Evolutionary conservation across 2,113 vertebrate genomes (phyloP).

Genomic region (Verasper variegatus): DNA sequence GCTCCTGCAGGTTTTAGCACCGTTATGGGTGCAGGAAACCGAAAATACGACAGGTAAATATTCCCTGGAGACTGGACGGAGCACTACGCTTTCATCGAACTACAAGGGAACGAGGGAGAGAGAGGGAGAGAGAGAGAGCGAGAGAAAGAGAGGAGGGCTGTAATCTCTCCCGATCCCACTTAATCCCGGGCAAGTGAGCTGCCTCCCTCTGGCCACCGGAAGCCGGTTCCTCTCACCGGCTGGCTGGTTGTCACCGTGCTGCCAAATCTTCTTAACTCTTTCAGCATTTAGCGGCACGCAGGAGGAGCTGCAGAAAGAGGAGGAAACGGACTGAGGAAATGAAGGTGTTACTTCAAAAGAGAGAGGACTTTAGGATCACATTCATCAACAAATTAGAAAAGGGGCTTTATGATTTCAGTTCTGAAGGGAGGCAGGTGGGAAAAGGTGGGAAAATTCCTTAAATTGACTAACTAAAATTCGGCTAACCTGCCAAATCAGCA

Average conservation of each 20-base stretch:
- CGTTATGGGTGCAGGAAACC: constrained; percentile 10
- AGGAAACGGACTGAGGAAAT: neutral
- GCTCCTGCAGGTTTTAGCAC: constrained; percentile 23
- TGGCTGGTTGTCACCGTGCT: constrained; percentile 39
- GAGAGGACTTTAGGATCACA: neutral
- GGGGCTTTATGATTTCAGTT: neutral
- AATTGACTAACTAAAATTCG: constrained; percentile 2
- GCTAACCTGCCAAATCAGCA: constrained; percentile 20
- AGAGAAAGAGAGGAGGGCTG: constrained; percentile 46
- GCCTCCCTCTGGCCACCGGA: constrained; percentile 63
- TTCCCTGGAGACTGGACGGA: constrained; percentile 29
- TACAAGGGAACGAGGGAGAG: neutral
- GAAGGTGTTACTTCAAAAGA: neutral
- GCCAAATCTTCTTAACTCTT: constrained; percentile 81
- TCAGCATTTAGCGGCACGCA: constrained; percentile 54
- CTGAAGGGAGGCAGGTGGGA: too few relatives aligned
- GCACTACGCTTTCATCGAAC: constrained; percentile 26
- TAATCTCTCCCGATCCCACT: constrained; percentile 83
- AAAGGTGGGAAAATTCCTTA: too few relatives aligned
- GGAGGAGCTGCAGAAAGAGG: constrained; percentile 6
- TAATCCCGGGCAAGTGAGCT: constrained; percentile 80
- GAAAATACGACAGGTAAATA: constrained; percentile 10
- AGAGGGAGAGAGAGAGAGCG: constrained; percentile 32
- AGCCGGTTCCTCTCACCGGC: constrained; percentile 60
- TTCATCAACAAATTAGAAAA: neutral